Base-by-base conservation (phyloP, 2,113 vertebrate species). In the Channa argus region DNA sequence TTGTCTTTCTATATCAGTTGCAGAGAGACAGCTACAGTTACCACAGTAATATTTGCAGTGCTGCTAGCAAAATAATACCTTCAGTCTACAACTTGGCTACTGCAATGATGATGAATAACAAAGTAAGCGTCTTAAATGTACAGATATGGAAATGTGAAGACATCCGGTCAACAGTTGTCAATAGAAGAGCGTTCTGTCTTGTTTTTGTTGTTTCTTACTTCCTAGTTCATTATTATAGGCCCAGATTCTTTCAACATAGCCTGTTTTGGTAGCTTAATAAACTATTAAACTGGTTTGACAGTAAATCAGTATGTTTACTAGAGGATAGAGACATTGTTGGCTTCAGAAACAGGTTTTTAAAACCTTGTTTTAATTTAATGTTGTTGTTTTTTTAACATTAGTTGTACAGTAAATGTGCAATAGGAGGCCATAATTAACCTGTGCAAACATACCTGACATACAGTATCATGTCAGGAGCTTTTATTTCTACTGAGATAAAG, bases 271-370 rank as follows among this genome's bases (percentile, higher is more conserved):
- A 70, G 45, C 41, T 43, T 49, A 54, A 65, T 41, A 66, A 72
- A 62, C 52, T 24, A 24, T 24, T 24, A 24, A 24, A 68, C 1
- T 13, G 4, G 49, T 59, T 63, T 24, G 45, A 46, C 9, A 53
- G 68, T 78, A 76, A 74, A 87, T 72, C 50, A n/a, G 53, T 38
- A 51, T 77, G 58, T 80, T 80, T 70, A 66, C 78, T 68, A 61
- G 11, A 74, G 47, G 53, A 67, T 24, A 56, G 53, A 80, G 55
- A 77, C 47, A 64, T 54, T 45, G 46, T 62, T 79, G 59, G 54
- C 56, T 36, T 56, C 24, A 61, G 63, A 71, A 49, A 37, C 37
- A 37, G 55, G 55, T 63, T 24, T 24, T 24, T 24, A 24, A 24
- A 24, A 24, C 24, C 24, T 24, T 24, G 24, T 24, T 24, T 24